Evolutionary conservation across 2,113 vertebrate species (phyloP).

Genomic region (Papio anubis): DNA sequence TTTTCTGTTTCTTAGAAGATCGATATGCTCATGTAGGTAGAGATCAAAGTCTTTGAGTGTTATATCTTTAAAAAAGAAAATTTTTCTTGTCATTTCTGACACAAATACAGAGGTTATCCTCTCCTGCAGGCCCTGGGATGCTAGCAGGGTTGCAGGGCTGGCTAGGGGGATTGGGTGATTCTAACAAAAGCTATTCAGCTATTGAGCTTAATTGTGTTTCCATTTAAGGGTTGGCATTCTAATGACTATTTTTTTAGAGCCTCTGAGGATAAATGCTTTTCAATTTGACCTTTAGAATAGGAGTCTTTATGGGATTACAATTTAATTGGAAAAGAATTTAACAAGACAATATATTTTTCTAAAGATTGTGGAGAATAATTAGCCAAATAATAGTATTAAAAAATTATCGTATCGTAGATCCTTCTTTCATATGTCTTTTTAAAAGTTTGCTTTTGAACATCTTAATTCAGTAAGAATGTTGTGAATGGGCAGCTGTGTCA

Average conservation of each 20-base stretch:
- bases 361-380: not conserved
- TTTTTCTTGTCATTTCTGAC: constrained; percentile 16
- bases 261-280: constrained; percentile 73
- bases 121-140: constrained; percentile 33
- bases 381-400: not conserved
- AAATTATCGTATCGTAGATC: not conserved
- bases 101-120: constrained; percentile 40
- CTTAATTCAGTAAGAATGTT: not conserved
- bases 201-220: constrained; percentile 60
- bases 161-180: not conserved
- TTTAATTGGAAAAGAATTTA: constrained; percentile 37
- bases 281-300: constrained; percentile 75
- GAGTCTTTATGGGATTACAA: constrained; percentile 72
- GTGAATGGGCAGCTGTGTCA: not conserved
- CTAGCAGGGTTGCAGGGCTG: not conserved
- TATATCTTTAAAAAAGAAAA: constrained; percentile 7
- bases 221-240: constrained; percentile 69
- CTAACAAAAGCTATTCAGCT: constrained; percentile 41
- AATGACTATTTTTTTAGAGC: constrained; percentile 74
- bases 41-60: constrained; percentile 2
- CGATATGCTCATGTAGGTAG: constrained; percentile 28
- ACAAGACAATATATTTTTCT: not conserved
- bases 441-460: not conserved
- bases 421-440: not conserved
- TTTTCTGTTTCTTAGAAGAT: not conserved